Evolutionary conservation across 2,888 invertebrate genomes (phyloP).

Genomic region (Apamea epomidion): DNA sequence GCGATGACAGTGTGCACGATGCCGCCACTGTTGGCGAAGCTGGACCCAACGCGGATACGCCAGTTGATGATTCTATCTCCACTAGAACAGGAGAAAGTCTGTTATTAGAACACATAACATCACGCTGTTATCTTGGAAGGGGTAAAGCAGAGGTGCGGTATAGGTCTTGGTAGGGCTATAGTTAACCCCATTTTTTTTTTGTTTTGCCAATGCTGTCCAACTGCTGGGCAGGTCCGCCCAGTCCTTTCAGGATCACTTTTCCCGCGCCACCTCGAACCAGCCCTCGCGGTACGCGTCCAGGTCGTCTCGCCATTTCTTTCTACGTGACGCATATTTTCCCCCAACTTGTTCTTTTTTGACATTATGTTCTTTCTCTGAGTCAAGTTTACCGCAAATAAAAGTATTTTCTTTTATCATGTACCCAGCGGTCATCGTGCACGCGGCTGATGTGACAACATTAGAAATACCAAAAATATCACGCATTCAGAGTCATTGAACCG

Average conservation of each 20-base stretch:
- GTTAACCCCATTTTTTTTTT: background rate
- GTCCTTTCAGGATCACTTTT: background rate
- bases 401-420: background rate
- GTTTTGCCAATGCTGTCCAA: background rate
- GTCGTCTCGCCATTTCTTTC: background rate
- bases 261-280: background rate
- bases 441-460: background rate
- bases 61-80: constrained; percentile 56
- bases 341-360: no score
- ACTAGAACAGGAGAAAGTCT: constrained; percentile 46
- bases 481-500: background rate
- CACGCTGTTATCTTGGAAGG: background rate
- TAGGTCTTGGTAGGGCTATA: background rate
- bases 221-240: background rate
- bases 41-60: constrained; percentile 70
- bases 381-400: no score
- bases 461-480: background rate
- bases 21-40: constrained; percentile 69
- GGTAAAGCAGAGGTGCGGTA: no score
- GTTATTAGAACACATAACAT: background rate
- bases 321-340: background rate
- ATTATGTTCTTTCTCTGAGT: no score
- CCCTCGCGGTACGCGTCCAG: background rate
- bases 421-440: background rate
- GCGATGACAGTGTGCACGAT: constrained; percentile 49